Percentiles rank a stretch among this genome's conserved stretches.
phyloP scores from a whole-genome alignment of 2,888 invertebrate species.

The Papilio protenor region DNA sequence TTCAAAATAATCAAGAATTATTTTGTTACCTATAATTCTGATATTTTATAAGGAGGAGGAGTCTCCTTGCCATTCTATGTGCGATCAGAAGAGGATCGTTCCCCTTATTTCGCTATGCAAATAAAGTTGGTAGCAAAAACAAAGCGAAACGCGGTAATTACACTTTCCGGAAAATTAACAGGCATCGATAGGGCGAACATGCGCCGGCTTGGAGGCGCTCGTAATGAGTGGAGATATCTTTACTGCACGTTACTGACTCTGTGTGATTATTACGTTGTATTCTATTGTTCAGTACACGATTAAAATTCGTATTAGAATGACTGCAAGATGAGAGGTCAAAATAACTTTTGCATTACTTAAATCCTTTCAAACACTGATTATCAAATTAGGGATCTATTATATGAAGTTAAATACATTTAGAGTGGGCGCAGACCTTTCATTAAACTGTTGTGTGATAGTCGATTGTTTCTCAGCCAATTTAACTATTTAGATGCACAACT shows the following conservation, averaged over 20 bases:
- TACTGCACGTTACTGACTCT: slow-evolving; percentile 65
- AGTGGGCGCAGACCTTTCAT: too few species aligned
- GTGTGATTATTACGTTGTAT: background rate
- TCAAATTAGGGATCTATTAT: too few species aligned
- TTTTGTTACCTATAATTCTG: too few species aligned
- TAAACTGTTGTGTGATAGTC: too few species aligned
- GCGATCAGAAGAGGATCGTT: slow-evolving; percentile 61
- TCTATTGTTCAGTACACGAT: background rate
- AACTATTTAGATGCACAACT: too few species aligned
- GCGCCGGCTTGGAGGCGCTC: slow-evolving; percentile 63
- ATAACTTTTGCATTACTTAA: too few species aligned
- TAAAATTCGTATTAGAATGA: background rate
- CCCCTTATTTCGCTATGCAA: slow-evolving; percentile 77
- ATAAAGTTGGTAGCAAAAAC: slow-evolving; percentile 84
- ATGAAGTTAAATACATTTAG: too few species aligned
- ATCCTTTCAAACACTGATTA: too few species aligned
- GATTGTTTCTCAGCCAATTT: too few species aligned
- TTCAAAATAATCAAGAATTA: too few species aligned
- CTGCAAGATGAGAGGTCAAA: too few species aligned
- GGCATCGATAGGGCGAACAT: slow-evolving; percentile 78
- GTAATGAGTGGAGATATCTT: slow-evolving; percentile 77
- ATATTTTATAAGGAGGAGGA: slow-evolving; percentile 30
- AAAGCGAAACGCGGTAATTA: slow-evolving; percentile 82
- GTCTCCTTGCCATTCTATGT: slow-evolving; percentile 57
- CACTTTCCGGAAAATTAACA: slow-evolving; percentile 82